Percentiles rank a stretch among this genome's conserved stretches.
phyloP scores from a whole-genome alignment of 1,140 invertebrate genomes.

The Xylocopa sonorina region DNA sequence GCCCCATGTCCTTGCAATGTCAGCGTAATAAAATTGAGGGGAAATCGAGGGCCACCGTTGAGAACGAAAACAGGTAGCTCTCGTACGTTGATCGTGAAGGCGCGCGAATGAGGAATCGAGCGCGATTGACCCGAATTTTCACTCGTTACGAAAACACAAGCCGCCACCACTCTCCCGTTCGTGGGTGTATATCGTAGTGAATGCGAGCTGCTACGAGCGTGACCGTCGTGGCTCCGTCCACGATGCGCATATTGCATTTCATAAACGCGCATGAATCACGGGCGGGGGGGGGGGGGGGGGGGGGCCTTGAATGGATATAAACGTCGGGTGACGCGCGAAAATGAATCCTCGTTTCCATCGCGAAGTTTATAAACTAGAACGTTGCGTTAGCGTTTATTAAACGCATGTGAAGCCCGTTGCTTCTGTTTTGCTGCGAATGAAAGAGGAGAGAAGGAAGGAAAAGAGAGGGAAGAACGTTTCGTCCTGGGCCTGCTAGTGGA shows the following conservation, averaged over 20 bases:
- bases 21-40: neutral
- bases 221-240: neutral
- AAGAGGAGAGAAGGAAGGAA: no score
- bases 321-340: slow-evolving; percentile 24
- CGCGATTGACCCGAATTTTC: slow-evolving; percentile 59
- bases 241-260: slow-evolving; percentile 27
- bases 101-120: slow-evolving; percentile 52
- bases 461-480: no score
- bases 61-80: slow-evolving; percentile 15
- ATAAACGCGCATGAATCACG: slow-evolving; percentile 42
- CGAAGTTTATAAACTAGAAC: neutral
- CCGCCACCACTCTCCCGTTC: slow-evolving; percentile 35
- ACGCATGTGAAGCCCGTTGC: neutral
- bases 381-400: neutral
- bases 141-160: slow-evolving; percentile 36
- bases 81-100: slow-evolving; percentile 39
- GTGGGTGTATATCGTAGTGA: slow-evolving; percentile 27
- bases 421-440: no score
- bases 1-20: neutral
- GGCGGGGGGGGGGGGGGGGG: no score
- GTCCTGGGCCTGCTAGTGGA: no score
- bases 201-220: neutral
- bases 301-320: slow-evolving; percentile 37
- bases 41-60: neutral
- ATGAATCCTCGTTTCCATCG: neutral